Evolutionary conservation across 2,888 invertebrate genomes (phyloP).

Genomic region (Drosophila crucigera): DNA sequence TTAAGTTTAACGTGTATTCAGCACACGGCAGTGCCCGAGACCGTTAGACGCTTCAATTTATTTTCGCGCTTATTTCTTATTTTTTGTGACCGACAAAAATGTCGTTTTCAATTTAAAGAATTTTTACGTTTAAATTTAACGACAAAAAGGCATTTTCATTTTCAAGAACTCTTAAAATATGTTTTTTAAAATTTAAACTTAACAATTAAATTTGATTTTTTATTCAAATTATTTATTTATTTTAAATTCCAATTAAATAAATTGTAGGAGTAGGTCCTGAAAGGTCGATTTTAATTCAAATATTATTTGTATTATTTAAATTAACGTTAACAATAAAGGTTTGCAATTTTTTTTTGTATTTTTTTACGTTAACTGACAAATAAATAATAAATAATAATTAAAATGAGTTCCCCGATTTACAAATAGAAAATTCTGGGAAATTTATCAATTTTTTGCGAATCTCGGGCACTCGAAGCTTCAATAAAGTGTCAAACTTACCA

Average conservation of each 20-base stretch:
- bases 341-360: neutral
- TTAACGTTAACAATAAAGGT: neutral
- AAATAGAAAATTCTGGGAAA: neutral
- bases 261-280: neutral
- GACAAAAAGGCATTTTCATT: neutral
- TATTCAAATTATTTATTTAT: neutral
- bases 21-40: neutral
- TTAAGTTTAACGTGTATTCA: neutral
- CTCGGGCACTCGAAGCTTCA: neutral
- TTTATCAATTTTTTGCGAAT: neutral
- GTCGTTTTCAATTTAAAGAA: neutral
- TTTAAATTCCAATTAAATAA: neutral
- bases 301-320: neutral
- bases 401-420: neutral
- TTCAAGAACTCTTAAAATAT: neutral
- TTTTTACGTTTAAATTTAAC: neutral
- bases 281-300: neutral
- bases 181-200: neutral
- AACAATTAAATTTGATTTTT: neutral
- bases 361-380: no score
- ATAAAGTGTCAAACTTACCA: constrained; percentile 90
- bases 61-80: neutral
- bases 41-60: neutral
- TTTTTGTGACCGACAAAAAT: neutral
- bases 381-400: neutral